phyloP scores from a whole-genome alignment of 2,113 vertebrate species.

The Anthoscopus minutus region DNA sequence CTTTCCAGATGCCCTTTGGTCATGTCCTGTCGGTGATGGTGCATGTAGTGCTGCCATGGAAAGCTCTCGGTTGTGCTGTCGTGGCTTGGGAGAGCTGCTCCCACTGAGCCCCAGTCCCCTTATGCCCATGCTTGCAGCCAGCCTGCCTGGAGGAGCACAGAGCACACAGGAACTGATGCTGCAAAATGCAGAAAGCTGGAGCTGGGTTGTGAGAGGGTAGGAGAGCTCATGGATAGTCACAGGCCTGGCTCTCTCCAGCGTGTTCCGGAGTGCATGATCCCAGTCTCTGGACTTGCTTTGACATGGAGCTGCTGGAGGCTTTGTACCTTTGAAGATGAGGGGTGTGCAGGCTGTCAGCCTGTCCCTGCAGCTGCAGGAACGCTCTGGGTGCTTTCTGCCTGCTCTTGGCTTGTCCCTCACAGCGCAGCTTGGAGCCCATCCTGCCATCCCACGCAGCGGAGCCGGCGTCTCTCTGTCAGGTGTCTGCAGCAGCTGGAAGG shows the following conservation, averaged over 20 bases:
- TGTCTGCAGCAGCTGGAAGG: background rate
- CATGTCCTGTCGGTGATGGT: background rate
- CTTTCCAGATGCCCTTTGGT: background rate
- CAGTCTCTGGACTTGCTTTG: background rate
- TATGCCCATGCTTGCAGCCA: rapidly evolving
- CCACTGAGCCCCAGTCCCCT: rapidly evolving
- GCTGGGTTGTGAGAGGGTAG: background rate
- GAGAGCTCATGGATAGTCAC: background rate
- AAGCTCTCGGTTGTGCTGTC: background rate
- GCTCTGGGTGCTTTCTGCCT: background rate
- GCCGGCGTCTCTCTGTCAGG: background rate
- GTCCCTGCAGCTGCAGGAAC: background rate
- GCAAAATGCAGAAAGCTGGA: background rate
- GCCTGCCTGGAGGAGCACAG: background rate
- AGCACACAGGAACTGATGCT: background rate
- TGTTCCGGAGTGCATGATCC: background rate
- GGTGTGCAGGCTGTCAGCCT: background rate
- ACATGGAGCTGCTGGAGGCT: background rate
- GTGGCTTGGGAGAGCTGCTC: background rate
- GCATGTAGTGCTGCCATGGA: background rate
- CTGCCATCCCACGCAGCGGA: rapidly evolving
- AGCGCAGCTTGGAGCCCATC: background rate
- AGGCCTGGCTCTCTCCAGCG: background rate
- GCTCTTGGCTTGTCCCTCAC: background rate
- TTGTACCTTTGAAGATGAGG: background rate